These are phyloP conservation scores for Tokudaia muenninki DNA, from an alignment of 2,797 vertebrate species.

Conservation along the genomic window DNA sequence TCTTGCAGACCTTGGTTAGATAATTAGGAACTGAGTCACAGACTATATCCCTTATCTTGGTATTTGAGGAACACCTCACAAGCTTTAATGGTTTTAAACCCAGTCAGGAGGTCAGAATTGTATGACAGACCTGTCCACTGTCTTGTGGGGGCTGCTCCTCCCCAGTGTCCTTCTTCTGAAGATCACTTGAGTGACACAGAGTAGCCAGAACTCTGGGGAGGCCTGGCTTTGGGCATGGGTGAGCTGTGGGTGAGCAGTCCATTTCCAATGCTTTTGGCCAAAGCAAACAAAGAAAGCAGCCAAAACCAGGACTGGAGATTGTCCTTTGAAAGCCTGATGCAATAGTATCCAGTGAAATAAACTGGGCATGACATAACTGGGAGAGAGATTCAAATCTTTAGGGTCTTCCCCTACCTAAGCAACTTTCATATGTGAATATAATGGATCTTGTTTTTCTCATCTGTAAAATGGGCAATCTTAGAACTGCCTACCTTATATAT, in stretches of 20 bases:
- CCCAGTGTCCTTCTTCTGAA: background rate
- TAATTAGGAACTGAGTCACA: background rate
- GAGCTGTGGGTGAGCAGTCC: background rate
- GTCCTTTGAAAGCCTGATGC: background rate
- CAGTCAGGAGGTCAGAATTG: background rate
- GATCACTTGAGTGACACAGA: background rate
- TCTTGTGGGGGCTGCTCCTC: background rate
- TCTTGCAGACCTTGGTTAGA: background rate
- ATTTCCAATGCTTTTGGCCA: background rate
- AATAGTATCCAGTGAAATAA: rapidly evolving
- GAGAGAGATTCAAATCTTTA: background rate
- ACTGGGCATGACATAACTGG: background rate
- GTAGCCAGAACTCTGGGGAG: background rate
- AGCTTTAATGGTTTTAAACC: background rate
- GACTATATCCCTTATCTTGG: background rate
- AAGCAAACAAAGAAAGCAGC: background rate
- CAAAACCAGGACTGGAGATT: background rate
- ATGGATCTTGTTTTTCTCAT: background rate
- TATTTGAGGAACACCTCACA: background rate
- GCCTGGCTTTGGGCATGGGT: background rate
- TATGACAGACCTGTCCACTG: rapidly evolving
- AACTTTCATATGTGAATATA: background rate
- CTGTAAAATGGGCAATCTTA: background rate
- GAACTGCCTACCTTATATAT: background rate
- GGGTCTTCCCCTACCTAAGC: background rate